Percentiles rank a stretch among this genome's conserved stretches.
Conservation (phyloP, 2,888 invertebrate species). For the Eupelmus urozonus region DNA sequence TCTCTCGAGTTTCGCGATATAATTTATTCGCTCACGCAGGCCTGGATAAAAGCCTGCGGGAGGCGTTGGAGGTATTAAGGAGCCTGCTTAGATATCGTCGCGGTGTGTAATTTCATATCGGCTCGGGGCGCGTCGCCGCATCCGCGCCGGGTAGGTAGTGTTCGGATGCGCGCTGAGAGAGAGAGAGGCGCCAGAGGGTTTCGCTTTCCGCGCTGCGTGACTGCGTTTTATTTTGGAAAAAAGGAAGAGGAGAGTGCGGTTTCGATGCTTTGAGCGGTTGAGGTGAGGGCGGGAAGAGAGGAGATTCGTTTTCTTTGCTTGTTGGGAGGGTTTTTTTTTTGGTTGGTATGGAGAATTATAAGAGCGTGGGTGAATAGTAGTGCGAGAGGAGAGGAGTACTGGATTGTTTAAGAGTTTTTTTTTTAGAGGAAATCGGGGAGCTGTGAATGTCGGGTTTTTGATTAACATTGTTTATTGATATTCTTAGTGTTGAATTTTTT, state of each 20-base stretch:
- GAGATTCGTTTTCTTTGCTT: not conserved
- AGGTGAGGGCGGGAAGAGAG: no score
- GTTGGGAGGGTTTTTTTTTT: not conserved
- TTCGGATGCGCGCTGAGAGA: not conserved
- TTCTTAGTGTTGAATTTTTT: no score
- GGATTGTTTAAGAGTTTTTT: no score
- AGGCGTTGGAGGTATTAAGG: conserved; percentile 8
- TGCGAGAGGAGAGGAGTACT: no score
- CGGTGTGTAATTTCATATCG: conserved; percentile 49
- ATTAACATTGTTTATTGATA: no score
- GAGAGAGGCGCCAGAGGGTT: conserved; percentile 10
- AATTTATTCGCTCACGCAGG: not conserved
- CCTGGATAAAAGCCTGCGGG: not conserved
- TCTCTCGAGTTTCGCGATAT: not conserved
- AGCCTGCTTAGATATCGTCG: conserved; percentile 18
- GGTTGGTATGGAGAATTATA: no score
- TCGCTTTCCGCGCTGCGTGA: conserved; percentile 2
- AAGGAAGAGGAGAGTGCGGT: no score
- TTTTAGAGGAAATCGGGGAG: no score
- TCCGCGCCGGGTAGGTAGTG: not conserved
- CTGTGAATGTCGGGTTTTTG: no score
- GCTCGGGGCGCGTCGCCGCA: no score
- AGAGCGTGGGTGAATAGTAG: no score
- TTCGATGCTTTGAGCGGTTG: no score
- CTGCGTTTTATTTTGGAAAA: not conserved